Base-by-base conservation (phyloP, 2,888 invertebrate genomes). In the Dimorphilus gyrociliatus region DNA sequence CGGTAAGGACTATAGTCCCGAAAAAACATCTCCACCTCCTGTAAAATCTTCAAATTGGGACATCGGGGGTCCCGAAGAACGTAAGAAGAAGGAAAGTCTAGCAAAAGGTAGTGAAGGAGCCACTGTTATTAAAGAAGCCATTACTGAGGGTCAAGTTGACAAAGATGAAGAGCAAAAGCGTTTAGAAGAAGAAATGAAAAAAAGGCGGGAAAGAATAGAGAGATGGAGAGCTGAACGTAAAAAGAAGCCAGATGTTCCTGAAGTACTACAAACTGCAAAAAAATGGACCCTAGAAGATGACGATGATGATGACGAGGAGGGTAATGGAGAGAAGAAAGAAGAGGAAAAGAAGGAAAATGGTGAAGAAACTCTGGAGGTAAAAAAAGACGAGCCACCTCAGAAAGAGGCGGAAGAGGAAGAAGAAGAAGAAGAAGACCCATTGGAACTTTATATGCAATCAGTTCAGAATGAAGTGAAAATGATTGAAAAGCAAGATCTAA, bases 271-370 rank as follows among this genome's bases (percentile, higher is more conserved):
- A 6, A 47, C 51, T 3, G 40, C 42, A 21, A 88, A 86, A 63
- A 82, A 84, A 53, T 92, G 92, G 85, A 86, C 85, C 33, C 66
- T 92, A 32, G 86, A 92, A 60, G 88, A 92, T 60, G 92, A 94
- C 53, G 88, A 85, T 39, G 84, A 82, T 40, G 90, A 90, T 33
- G 59, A 55, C 29, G 59, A 54, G 16, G 52, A 51, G 8, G 48
- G 80, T 75, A 69, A 71, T 43, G 32, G 31, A 12, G 37, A 37
- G 30, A 38, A 47, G 16, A 40, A 43, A 16, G 44, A 42, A 15
- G 43, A 42, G 7, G 45, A 47, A 21, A 50, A 46, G 34, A 51
- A 51, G 38, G 56, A 54, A 30, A 40, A 51, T 7, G 94, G n/a
- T n/a, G n/a, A n/a, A n/a, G n/a, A n/a, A n/a, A n/a, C n/a, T n/a